These are phyloP conservation scores for Bryconaethiops microstoma DNA, from an alignment of 2,797 vertebrate species.

Conservation along the genomic window DNA sequence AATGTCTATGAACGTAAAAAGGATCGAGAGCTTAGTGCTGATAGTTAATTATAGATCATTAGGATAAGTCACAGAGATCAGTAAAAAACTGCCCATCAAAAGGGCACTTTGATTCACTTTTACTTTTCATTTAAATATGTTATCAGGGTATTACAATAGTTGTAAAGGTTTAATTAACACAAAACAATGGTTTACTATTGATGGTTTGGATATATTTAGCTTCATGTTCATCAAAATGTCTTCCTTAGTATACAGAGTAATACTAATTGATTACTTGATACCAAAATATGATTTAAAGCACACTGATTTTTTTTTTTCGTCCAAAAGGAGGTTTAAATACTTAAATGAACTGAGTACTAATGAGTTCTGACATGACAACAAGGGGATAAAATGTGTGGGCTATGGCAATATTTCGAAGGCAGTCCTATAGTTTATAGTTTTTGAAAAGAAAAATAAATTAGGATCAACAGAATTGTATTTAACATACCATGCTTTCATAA, in stretches of 20 bases:
- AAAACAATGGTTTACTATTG: not conserved
- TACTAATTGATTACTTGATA: not conserved
- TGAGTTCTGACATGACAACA: not conserved
- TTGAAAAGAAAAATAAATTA: no score
- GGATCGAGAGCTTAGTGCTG: conserved; percentile 44
- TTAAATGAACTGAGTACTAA: no score
- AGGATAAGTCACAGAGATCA: no score
- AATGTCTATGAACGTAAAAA: conserved; percentile 80
- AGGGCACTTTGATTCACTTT: not conserved
- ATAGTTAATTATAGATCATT: not conserved
- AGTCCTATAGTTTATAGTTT: not conserved
- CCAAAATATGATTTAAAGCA: not conserved
- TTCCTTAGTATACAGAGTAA: not conserved
- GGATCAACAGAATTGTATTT: no score
- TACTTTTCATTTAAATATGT: not conserved
- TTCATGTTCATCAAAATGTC: no score
- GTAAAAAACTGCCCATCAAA: not conserved
- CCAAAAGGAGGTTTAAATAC: no score
- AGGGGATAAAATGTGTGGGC: not conserved
- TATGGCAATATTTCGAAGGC: not conserved
- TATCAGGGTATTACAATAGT: not conserved
- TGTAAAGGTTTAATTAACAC: not conserved
- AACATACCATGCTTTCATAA: no score
- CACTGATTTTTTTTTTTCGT: no score
- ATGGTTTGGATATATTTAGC: no score